Evolutionary conservation across 2,113 vertebrate genomes (phyloP).

Genomic region (Serilophus lunatus): DNA sequence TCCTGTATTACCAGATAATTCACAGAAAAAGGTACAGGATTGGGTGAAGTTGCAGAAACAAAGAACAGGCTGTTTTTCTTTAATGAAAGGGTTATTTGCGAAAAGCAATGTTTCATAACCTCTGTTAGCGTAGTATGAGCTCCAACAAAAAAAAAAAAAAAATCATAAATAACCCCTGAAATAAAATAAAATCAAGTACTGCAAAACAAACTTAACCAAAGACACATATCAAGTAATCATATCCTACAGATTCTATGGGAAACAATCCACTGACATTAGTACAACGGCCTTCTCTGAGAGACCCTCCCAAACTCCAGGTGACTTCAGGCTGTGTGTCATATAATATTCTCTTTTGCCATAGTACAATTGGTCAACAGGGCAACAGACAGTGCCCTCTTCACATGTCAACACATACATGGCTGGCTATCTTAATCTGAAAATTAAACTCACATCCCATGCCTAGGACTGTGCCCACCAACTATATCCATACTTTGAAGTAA

Average conservation of each 20-base stretch:
- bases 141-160: neutral
- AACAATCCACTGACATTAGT: neutral
- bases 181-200: neutral
- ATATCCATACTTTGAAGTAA: neutral
- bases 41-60: neutral
- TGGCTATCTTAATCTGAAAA: neutral
- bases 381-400: neutral
- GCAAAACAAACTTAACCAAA: neutral
- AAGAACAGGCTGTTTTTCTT: neutral
- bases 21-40: neutral
- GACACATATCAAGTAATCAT: neutral
- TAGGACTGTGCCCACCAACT: neutral
- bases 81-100: neutral
- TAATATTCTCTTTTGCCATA: neutral
- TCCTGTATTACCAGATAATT: neutral
- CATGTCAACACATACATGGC: neutral
- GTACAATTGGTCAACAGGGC: neutral
- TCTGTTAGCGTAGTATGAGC: neutral
- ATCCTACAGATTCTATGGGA: neutral
- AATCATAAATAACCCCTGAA: neutral
- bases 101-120: neutral
- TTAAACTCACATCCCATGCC: neutral
- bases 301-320: neutral
- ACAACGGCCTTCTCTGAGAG: neutral
- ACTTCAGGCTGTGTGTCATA: neutral